Base-by-base conservation (phyloP, 1,140 invertebrate species). In the Zophobas morio region DNA sequence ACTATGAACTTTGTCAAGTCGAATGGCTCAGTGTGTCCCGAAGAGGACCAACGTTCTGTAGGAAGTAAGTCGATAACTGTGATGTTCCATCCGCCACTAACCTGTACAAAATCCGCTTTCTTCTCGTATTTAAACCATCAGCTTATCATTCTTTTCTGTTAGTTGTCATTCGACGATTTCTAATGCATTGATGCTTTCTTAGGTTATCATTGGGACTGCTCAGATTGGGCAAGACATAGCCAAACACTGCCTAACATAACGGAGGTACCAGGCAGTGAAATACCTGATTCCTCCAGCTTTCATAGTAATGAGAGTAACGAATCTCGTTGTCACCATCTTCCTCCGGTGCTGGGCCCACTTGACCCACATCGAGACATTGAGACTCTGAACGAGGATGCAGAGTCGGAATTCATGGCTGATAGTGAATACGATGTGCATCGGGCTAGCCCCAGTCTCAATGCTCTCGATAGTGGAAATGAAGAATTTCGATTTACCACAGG, bases 191-290 rank as follows among this genome's bases (percentile, higher is more conserved):
- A 20, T 20, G 53, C 42, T 66, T 78, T 39, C 57, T 77, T 86
- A 92, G 94, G 94, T 86, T 98, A 98, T 88, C 96, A 97, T 89
- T 98, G 96, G 96, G 96, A 98, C 88, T 97, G 95, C 86, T 97
- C 96, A 80, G 96, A 98, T 89, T 98, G 96, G 96, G 94, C 95
- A 79, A 91, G 94, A 74, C 91, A 91, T 82, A 93, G 91, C 86
- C 93, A 95, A 87, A 94, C 95, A 76, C 88, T 97, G 81, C 95
- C 96, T 66, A 96, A 97, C 86, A 97, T 97, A 86, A 96, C 96
- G 74, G 95, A 96, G 88, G 94, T 97, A 80, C 95, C 96, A 77
- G 95, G 95, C 82, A 95, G 94, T 82, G 96, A 97, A 89, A 93
- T 96, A 72, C 94, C 93, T 40, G 96, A 98, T 87, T 96, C 95